Percentiles rank a stretch among this genome's conserved stretches.
phyloP scores from a whole-genome alignment of 2,888 invertebrate genomes.

The Cyclophora albipunctata region DNA sequence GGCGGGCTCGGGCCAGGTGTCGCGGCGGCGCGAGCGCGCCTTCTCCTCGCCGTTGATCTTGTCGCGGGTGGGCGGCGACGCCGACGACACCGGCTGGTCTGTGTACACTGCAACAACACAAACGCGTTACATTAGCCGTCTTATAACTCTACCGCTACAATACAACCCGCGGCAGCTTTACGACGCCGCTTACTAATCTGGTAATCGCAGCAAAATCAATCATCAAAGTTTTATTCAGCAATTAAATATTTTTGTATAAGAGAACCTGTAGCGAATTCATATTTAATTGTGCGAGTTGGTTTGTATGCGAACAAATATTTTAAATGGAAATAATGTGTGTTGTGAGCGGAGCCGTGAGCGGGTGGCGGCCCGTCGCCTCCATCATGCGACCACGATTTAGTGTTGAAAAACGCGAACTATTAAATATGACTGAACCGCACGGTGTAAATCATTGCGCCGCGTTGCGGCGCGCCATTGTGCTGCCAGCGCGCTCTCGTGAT shows the following conservation, averaged over 20 bases:
- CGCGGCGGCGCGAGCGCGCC: slow-evolving; percentile 74
- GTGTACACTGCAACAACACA: slow-evolving; percentile 70
- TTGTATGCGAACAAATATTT: slow-evolving; percentile 11
- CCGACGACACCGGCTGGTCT: slow-evolving; percentile 83
- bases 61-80: slow-evolving; percentile 86
- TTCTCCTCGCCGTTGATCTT: slow-evolving; percentile 86
- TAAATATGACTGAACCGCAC: slow-evolving; percentile 63
- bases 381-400: slow-evolving; percentile 52
- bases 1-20: slow-evolving; percentile 63
- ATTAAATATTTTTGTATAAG: slow-evolving; percentile 16
- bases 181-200: slow-evolving; percentile 13
- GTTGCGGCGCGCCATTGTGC: slow-evolving; percentile 48
- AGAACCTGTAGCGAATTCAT: slow-evolving; percentile 12
- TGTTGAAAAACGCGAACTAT: slow-evolving; percentile 51
- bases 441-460: slow-evolving; percentile 64
- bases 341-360: slow-evolving; percentile 22
- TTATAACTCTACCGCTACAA: not conserved
- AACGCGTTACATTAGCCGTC: not conserved
- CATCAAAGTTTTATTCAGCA: slow-evolving; percentile 15
- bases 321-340: slow-evolving; percentile 10
- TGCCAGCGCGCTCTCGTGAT: not conserved
- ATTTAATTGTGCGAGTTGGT: slow-evolving; percentile 6
- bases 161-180: not conserved
- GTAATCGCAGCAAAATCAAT: slow-evolving; percentile 15
- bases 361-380: slow-evolving; percentile 41